phyloP scores from a whole-genome alignment of 2,888 invertebrate species.

The Gerris lacustris region DNA sequence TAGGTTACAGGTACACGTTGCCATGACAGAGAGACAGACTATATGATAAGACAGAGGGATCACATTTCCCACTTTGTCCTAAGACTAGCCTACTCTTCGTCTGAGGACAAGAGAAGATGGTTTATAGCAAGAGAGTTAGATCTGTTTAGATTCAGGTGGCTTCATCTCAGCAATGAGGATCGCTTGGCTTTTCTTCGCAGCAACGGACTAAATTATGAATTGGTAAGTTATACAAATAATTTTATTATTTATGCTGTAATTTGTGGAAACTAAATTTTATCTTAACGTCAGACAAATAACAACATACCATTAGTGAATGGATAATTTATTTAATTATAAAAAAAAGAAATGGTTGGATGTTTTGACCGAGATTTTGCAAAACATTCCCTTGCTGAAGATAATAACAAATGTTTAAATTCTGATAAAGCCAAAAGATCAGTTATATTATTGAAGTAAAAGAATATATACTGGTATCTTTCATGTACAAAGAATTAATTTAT shows the following conservation, averaged over 20 bases:
- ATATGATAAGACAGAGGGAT: slow-evolving; percentile 61
- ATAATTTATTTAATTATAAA: neutral
- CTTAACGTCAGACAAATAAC: too few relatives aligned
- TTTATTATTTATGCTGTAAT: neutral
- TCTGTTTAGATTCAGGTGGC: slow-evolving; percentile 68
- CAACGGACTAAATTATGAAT: slow-evolving; percentile 52
- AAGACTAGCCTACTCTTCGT: slow-evolving; percentile 77
- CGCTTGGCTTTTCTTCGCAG: slow-evolving; percentile 53
- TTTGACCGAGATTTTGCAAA: too few relatives aligned
- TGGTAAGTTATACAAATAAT: slow-evolving; percentile 17
- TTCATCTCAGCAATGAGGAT: slow-evolving; percentile 48
- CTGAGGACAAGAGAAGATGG: slow-evolving; percentile 76
- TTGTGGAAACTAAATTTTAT: too few relatives aligned
- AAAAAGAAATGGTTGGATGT: neutral
- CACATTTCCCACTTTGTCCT: slow-evolving; percentile 88
- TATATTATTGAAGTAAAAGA: too few relatives aligned
- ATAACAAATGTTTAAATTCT: too few relatives aligned
- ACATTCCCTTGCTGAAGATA: too few relatives aligned
- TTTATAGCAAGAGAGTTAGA: slow-evolving; percentile 80
- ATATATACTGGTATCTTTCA: too few relatives aligned
- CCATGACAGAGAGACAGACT: slow-evolving; percentile 43
- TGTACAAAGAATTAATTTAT: too few relatives aligned
- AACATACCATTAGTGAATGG: too few relatives aligned
- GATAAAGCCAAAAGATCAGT: too few relatives aligned
- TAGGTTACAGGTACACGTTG: slow-evolving; percentile 44